Conservation (phyloP, 2,113 vertebrate species). For the Macaca mulatta region DNA sequence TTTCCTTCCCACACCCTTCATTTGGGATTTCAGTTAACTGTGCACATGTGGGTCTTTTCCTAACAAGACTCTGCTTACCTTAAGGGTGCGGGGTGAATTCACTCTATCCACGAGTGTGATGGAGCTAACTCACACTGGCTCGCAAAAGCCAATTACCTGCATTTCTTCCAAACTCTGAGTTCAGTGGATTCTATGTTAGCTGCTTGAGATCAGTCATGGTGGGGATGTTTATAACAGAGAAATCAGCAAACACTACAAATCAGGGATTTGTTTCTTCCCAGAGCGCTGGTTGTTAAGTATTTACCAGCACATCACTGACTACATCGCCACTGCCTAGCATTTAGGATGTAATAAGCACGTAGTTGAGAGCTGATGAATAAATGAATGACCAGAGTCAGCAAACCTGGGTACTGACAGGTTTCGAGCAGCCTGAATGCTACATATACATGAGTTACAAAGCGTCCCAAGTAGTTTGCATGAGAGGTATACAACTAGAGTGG, state of each 20-base stretch:
- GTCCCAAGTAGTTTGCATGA: neutral
- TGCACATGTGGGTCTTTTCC: neutral
- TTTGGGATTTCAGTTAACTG: neutral
- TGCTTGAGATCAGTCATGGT: neutral
- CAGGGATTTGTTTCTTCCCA: neutral
- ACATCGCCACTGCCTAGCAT: neutral
- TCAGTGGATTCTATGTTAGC: neutral
- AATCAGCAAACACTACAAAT: constrained; percentile 9
- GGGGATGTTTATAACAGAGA: constrained; percentile 17
- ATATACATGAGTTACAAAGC: neutral
- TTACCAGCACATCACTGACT: neutral
- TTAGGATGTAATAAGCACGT: neutral
- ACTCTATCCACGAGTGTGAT: neutral
- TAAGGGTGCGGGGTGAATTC: neutral
- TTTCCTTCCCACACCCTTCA: neutral
- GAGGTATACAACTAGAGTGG: neutral
- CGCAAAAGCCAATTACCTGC: neutral
- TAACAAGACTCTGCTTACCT: neutral
- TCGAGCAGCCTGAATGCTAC: neutral
- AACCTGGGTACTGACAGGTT: neutral
- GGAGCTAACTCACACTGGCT: neutral
- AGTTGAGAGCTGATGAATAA: neutral
- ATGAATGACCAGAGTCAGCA: neutral
- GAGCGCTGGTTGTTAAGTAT: constrained; percentile 56
- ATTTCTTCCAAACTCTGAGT: neutral